A percentile compares a stretch with the other conserved stretches of the same genome.
Conservation (phyloP, 2,113 vertebrate species). For the Eira barbara region DNA sequence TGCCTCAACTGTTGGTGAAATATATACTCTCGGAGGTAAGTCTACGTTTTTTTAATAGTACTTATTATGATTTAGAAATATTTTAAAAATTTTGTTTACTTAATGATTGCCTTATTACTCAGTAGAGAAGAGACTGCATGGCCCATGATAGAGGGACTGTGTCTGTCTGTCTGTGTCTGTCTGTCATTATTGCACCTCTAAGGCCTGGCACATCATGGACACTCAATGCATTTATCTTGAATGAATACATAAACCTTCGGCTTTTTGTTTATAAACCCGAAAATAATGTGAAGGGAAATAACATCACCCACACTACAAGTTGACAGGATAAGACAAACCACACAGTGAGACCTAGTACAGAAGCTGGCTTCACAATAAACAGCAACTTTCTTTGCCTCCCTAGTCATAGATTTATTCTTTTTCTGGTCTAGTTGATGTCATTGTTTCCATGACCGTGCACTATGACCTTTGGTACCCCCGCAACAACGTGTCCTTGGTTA, state of each 20-base stretch:
- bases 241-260: background rate
- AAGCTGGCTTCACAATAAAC: background rate
- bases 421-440: too few species aligned
- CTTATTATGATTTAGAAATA: background rate
- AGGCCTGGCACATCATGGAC: background rate
- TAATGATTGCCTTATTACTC: background rate
- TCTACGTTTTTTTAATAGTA: background rate
- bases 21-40: background rate
- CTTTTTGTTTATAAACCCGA: background rate
- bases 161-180: background rate
- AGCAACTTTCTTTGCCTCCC: background rate
- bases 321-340: background rate
- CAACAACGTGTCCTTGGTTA: background rate
- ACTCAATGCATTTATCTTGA: background rate
- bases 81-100: background rate
- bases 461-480: background rate
- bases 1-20: background rate
- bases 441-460: background rate
- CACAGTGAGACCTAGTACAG: background rate
- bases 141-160: background rate
- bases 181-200: background rate
- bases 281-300: background rate
- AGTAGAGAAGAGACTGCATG: background rate
- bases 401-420: background rate
- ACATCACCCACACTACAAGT: background rate